Base-by-base conservation (phyloP, 2,888 invertebrate species). In the Drosophila tanythrix region DNA sequence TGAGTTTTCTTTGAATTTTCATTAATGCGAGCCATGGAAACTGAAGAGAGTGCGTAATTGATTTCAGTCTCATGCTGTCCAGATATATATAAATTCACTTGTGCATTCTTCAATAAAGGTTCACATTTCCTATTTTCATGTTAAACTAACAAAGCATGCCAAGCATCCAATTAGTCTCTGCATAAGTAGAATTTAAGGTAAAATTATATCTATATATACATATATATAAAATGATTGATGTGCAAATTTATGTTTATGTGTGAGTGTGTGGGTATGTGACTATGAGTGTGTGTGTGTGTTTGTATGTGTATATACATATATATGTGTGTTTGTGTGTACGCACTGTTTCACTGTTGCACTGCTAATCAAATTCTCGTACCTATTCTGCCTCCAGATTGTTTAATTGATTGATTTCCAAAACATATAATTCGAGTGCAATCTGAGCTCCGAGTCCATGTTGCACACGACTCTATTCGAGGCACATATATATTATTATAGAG, bases 21-120 rank as follows among this genome's bases (percentile, higher is more conserved):
- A 81, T 84, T 81, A 86, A 87, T 85, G 73, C 55, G 60, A 77
- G 63, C 74, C 80, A 61, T 72, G 55, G 72, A 57, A 72, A 78
- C 68, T 76, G 72, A 72, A 68, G 79, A 81, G 77, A 79, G 82
- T 82, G 68, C 68, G 72, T 85, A 88, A 85, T 85, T 85, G 87
- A 88, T 88, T 85, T 83, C 77, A 71, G 80, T 70, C 71, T 69
- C 74, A 81, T 71, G 78, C 78, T 77, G 72, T 62, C 68, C 73
- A 78, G 13, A 7, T 15, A 31, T 3, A 21, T 3, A 25, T 21
- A 33, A 21, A 15, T 21, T n/a, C 15, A 21, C 35, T 11, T 55
- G 7, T 25, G 35, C 25, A 25, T 25, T 46, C 25, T 4, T 25
- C 15, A 25, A 5, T 46, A 1, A 15, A 46, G 15, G 15, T 2